Base-by-base conservation (phyloP, 2,797 vertebrate genomes). In the Molothrus aeneus region DNA sequence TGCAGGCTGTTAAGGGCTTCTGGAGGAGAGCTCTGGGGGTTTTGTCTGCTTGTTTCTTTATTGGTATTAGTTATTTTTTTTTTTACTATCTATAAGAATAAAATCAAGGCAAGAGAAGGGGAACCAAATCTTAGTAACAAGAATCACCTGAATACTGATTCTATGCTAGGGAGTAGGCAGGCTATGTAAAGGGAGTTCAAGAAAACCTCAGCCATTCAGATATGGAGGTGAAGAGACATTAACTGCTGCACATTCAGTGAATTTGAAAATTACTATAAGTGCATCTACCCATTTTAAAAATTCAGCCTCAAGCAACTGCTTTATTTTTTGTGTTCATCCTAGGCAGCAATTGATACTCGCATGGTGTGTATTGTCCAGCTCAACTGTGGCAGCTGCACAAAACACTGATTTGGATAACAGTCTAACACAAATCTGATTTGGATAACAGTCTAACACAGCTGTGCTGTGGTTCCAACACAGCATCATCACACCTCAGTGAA, bases 241-340 rank as follows among this genome's bases (percentile, higher is more conserved):
- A 61, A 60, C 50, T 68, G 25, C 45, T 61, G 16, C 50, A 50
- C 28, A 80, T 71, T 74, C 69, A 65, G n/a, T 68, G 36, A 94
- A 86, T 74, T 63, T 94, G 70, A 88, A 94, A 92, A 86, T 75
- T 90, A 59, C 32, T 61, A 0, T 47, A 80, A 83, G 74, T 75
- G 45, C 36, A 75, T 42, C 43, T 65, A 50, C 19, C 7, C 36
- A n/a, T 69, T 95, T 94, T 73, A 79, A 95, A 92, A 59, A n/a
- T 78, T 86, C 68, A 80, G 3, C 22, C 45, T 96, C 85, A 57
- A 47, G 42, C 59, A 59, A 83, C 70, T 80, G 78, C 73, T 96
- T 95, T 86, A 90, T 94, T 96, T 95, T 96, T 89, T 65, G 59
- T 80, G 87, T 80, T 82, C 59, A 66, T 75, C 17, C 22, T n/a